Percentiles rank a stretch among this genome's conserved stretches.
These are phyloP conservation scores for Hydrolagus colliei DNA, from an alignment of 2,797 vertebrate genomes.

Conservation along the genomic window DNA sequence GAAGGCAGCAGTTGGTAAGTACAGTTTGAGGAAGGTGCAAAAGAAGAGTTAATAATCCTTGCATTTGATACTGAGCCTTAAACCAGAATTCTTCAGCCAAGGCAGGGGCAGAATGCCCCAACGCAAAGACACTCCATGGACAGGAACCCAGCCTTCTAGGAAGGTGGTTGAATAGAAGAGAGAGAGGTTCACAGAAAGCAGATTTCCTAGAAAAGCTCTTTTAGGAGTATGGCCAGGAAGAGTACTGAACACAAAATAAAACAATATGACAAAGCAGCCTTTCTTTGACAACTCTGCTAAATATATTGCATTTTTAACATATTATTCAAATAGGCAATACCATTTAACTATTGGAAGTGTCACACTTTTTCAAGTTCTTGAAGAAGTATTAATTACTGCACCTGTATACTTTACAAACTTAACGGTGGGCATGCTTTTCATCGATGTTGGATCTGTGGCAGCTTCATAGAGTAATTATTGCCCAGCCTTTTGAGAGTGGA, in stretches of 20 bases:
- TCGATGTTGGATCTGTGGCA: neutral
- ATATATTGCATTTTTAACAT: neutral
- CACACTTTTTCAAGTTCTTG: slow-evolving; percentile 10
- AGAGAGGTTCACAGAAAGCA: slow-evolving; percentile 63
- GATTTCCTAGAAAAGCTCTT: slow-evolving; percentile 57
- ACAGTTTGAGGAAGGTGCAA: no score
- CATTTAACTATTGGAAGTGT: neutral
- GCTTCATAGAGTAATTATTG: neutral
- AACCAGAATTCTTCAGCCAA: slow-evolving; percentile 71
- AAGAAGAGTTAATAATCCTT: no score
- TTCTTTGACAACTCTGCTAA: neutral
- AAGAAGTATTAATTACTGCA: neutral
- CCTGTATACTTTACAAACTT: neutral
- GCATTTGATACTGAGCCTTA: no score
- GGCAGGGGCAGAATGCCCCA: slow-evolving; percentile 76
- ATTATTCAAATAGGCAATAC: neutral
- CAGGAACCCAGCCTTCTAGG: slow-evolving; percentile 66
- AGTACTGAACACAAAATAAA: slow-evolving; percentile 74
- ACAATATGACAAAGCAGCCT: slow-evolving; percentile 53
- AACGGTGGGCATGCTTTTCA: neutral
- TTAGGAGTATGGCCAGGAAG: slow-evolving; percentile 84
- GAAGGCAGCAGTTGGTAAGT: no score
- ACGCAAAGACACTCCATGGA: slow-evolving; percentile 65
- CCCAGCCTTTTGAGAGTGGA: neutral
- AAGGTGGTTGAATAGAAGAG: slow-evolving; percentile 64